Evolutionary conservation across 64 coral and sea anemone species (phyloP), one percentile per base, ranked within the genome.

Genomic region (Dendrophyllia cribrosa): DNA sequence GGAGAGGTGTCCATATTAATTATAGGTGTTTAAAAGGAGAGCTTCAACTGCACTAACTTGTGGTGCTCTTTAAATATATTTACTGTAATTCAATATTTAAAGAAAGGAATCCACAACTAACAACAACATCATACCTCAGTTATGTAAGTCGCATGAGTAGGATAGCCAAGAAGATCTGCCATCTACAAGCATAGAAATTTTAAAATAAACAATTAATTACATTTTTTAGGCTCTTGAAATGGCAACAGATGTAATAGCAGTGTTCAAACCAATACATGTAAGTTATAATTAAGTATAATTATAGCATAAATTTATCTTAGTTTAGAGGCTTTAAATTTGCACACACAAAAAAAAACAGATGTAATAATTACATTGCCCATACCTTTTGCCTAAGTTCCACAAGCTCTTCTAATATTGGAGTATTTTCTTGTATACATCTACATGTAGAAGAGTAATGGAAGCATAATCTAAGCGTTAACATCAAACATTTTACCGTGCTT

Each of bases 401-500:
- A 1, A 99, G 91, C 23, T 99, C 94, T 44, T 99, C 97, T 47
- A 99, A 59, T 45, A 99, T 99, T 26, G 95, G 85, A 59, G 95
- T 93, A 65, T 99, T 99, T 65, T 99, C 94, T 62, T 99, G 47
- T 4, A 99, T 93, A 43, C 97, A 99, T 55, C 97, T 99, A 43
- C 97, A 99, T 55, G 94, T 99, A 64, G 45, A 67, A 91, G 8
- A 72, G 16, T 16, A 10, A 58, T 16, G 16, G 14, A 78, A 87
- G 4, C 4, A 8, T 17, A 70, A 22, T 17, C 44, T 14, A 22
- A 69, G 20, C 14, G 43, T 46, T 45, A 34, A 34, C 34, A 34
- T 34, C 34, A 34, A 34, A 34, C 34, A 34, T 34, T 34, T 34
- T 34, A 34, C 34, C 2, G 34, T 34, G 34, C 34, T 34, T 34